Evolutionary conservation across 2,888 invertebrate species (phyloP), one percentile per base, ranked within the genome.

Genomic region (Leptinotarsa juncta): DNA sequence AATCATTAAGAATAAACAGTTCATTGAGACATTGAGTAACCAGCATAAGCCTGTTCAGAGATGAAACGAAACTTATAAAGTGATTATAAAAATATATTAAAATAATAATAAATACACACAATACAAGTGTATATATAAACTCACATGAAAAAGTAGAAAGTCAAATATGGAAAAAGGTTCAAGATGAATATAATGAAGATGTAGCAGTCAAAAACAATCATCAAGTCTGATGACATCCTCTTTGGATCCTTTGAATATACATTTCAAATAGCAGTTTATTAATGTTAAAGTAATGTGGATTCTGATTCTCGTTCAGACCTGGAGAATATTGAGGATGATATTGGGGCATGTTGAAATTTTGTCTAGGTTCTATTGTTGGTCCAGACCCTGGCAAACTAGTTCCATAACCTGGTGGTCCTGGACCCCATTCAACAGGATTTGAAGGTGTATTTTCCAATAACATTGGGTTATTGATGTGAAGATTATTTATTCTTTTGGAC

Each of bases 401-500:
- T 15, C 70, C 60, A 51, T 77, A 74, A 66, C 80, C 81, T 66
- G 86, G 85, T 14, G 86, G 86, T 3, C 86, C 86, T 12, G 85
- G 85, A 50, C 86, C 86, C 86, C 86, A 85, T 76, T 86, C 84
- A 26, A 81, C 74, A 66, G 78, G 49, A 50, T 77, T 77, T 26
- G 72, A 57, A 32, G 80, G 74, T 79, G 88, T 85, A 67, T 75
- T 86, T 77, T 83, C 85, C 78, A 79, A 83, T 81, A 79, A 85
- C 86, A 83, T 87, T 78, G 78, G 90, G 85, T 91, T 91, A 85
- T 94, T 94, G 82, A 96, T 92, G 84, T 96, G 96, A 70, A 97
- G 90, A 89, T 96, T 96, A 87, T 96, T 96, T 82, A 97, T 96
- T 84, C 96, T 91, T 87, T 97, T 97, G 16, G 96, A 96, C 70